These are phyloP conservation scores for Sycobia sp. DNA, from an alignment of 1,140 invertebrate genomes.

Conservation along the genomic window DNA sequence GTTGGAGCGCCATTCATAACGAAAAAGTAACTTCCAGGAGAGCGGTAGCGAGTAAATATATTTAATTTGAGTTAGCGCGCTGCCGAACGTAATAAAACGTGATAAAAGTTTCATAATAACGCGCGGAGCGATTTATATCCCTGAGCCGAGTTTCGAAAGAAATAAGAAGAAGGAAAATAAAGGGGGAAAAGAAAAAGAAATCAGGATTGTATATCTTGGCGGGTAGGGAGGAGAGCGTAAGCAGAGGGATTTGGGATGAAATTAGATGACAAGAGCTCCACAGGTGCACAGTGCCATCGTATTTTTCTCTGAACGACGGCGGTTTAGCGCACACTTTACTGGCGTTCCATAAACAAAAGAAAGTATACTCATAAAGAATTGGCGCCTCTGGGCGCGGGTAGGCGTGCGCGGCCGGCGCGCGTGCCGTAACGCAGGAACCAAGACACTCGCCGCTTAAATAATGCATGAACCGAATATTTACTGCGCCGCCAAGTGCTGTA, in stretches of 20 bases:
- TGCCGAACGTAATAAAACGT: too few relatives aligned
- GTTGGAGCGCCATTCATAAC: too few relatives aligned
- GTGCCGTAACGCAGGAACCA: conserved; percentile 45
- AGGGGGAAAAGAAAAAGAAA: not conserved
- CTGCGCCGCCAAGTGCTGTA: conserved; percentile 30
- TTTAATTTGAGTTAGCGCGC: too few relatives aligned
- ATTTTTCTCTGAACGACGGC: conserved; percentile 5
- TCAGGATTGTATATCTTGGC: not conserved
- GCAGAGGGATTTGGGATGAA: conserved; percentile 26
- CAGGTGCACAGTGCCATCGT: conserved; percentile 41
- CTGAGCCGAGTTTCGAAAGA: too few relatives aligned
- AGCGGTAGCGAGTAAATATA: too few relatives aligned
- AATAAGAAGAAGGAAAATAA: too few relatives aligned
- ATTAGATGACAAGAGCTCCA: conserved; percentile 38
- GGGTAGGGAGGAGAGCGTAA: not conserved
- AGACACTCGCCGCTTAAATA: conserved; percentile 53
- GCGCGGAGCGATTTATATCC: too few relatives aligned
- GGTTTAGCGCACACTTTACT: conserved; percentile 19
- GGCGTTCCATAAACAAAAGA: conserved; percentile 50
- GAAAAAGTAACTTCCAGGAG: too few relatives aligned
- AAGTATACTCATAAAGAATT: conserved; percentile 50
- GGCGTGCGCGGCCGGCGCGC: conserved; percentile 18
- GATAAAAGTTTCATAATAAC: too few relatives aligned
- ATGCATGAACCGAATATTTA: conserved; percentile 51
- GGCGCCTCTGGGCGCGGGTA: conserved; percentile 15